Percentiles rank a stretch among this genome's conserved stretches.
Evolutionary conservation across 2,888 invertebrate species (phyloP).

Genomic region (Litoditis marina): DNA sequence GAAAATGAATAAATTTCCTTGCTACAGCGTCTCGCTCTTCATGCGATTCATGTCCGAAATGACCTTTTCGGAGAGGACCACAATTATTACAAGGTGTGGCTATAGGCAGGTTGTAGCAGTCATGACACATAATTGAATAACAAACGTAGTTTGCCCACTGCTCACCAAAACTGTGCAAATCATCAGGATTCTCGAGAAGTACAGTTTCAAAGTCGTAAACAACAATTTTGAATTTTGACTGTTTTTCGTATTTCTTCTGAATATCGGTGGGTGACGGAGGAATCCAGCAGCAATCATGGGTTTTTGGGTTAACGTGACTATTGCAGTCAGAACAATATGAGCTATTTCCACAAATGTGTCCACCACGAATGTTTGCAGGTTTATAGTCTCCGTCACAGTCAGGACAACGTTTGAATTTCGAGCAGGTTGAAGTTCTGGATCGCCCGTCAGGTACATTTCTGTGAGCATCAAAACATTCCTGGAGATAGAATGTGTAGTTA

Average conservation of each 20-base stretch:
- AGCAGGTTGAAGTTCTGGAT: too few relatives aligned
- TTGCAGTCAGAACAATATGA: too few relatives aligned
- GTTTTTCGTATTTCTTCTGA: neutral
- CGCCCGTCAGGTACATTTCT: too few relatives aligned
- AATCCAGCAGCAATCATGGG: neutral
- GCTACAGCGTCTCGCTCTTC: neutral
- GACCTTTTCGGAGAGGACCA: neutral
- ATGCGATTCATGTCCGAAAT: neutral
- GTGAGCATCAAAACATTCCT: too few relatives aligned
- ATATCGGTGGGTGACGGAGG: neutral
- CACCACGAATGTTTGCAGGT: too few relatives aligned
- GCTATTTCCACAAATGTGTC: too few relatives aligned
- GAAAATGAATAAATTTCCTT: neutral
- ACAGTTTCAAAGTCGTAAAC: neutral
- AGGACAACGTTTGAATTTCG: too few relatives aligned
- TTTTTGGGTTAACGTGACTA: too few relatives aligned
- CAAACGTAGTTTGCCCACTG: neutral
- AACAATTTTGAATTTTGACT: neutral
- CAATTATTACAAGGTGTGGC: neutral
- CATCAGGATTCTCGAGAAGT: neutral
- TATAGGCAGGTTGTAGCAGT: neutral
- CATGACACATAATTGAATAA: neutral
- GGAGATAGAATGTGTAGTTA: too few relatives aligned
- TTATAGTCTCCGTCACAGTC: too few relatives aligned
- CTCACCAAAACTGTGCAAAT: neutral